Base-by-base conservation (phyloP, 2,113 vertebrate genomes). In the Sebastes fasciatus region DNA sequence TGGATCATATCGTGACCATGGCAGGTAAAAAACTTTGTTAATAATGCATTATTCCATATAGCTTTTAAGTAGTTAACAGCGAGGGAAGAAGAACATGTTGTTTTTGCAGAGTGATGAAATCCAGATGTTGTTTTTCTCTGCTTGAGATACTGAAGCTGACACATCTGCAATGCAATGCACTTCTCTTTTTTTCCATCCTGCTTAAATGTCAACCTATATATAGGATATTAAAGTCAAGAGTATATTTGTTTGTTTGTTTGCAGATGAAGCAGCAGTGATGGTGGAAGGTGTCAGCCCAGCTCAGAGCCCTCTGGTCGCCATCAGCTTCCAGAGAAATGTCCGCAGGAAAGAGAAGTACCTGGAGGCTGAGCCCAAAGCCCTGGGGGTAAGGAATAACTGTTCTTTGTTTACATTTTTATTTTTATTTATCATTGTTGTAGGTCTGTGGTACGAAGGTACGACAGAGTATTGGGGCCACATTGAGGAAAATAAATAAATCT, bases 291-390 rank as follows among this genome's bases (percentile, higher is more conserved):
- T 1, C n/a, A 9, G 19, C 1, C 55, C 74, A 0, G 60, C 77
- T 2, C 80, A 89, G 40, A 89, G 67, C 26, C 80, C 94, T 0
- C 74, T 95, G 58, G 81, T 96, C 12, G 17, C 89, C 1, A 78
- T 96, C 13, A 89, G 73, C 26, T 96, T 95, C 84, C 93, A 95
- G 84, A 95, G 66, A 34, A 83, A 91, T 48, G 34, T 49, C 21
- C 40, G 72, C 40, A 89, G 89, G 63, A 91, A 78, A 19, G n/a
- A 89, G 63, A 96, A 95, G 73, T 96, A 88, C 75, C 86, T 95
- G 83, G 94, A 96, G 85, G 88, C 86, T 34, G 94, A 96, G 26
- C 95, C 95, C 34, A 95, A 94, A 89, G 89, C 91, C 76, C 92
- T 95, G 8, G 95, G 95, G 92, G 95, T 95, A 80, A 26, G 26